Base-by-base conservation (phyloP, 2,113 vertebrate species). In the Chionodraco myersi region DNA sequence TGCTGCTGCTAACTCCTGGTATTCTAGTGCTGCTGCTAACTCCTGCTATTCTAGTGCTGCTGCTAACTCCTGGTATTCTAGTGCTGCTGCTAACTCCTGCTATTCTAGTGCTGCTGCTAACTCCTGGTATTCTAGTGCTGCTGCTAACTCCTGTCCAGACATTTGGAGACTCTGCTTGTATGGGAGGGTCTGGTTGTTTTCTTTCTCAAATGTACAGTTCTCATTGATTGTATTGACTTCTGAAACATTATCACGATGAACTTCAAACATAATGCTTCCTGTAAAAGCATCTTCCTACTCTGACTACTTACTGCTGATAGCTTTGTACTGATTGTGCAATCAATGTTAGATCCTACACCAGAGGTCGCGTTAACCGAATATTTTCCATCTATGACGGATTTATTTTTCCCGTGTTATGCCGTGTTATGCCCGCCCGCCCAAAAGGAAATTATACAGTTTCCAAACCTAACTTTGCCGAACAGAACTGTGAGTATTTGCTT, bases 281-380 rank as follows among this genome's bases (percentile, higher is more conserved):
- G 65, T 63, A 11, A 85, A 73, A 21, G 59, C 60, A 30, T 74
- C 68, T 44, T 73, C 14, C n/a, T 51, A 23, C 63, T 56, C 12
- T 51, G 15, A 66, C 51, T 62, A 23, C 13, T 61, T 36, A 48
- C 47, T 71, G n/a, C 48, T 65, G 44, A 45, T 80, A 67, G 57
- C 56, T 78, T 87, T 63, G 72, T 56, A 63, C 51, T 89, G 56
- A 78, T 64, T 70, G 48, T 77, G 8, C 2, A 30, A 52, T 86
- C 18, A 11, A 75, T 87, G 67, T 47, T 76, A 47, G 60, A 41
- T 6, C 36, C 36, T 41, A 7, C 36, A 8, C 36, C n/a, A 21
- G 21, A 21, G 21, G 21, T n/a, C 21, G 21, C 21, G 21, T 21
- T 21, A 21, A 21, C 21, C 21, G 21, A 21, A 21, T 21, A 21